Base-by-base conservation (phyloP, 1,140 invertebrate genomes). In the Platorchestia sp. region DNA sequence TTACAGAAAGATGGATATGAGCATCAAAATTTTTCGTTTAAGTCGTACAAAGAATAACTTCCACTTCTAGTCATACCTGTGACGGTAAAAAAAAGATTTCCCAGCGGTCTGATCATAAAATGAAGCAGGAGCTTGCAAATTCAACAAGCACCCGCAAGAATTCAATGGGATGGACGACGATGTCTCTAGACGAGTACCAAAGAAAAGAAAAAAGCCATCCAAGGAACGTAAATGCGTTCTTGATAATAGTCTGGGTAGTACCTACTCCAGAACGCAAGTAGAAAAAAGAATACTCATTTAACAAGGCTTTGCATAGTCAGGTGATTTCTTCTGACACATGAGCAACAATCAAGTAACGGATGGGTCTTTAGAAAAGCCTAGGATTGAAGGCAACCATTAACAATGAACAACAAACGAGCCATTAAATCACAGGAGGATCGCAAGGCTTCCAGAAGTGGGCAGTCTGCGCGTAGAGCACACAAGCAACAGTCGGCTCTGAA, bases 301-400 rank as follows among this genome's bases (percentile, higher is more conserved):
- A 47, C 7, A 93, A 47, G 41, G 91, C 45, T 93, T 93, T 93
- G 91, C 91, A 93, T 93, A 93, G 91, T 93, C 91, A 93, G 91
- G 91, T 93, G 91, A 93, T 93, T 93, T 45, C 91, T 93, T 42
- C 91, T 93, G 91, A 93, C 91, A 41, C 91, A 45, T 93, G 91
- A 93, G 91, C 91, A 93, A 93, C 91, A 93, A 93, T 93, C 10
- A 93, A 47, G 43, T 45, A 93, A 93, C 91, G 91, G 43, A 45
- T 45, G 91, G 91, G 91, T 93, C 91, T 93, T 93, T 45, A 93
- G 91, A 93, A 93, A 93, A 93, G 91, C 91, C 91, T 93, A 93
- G 10, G 22, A 47, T n/a, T 93, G 91, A 93, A 93, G 91, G 91
- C 91, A 93, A 93, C 91, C 45, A 93, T 45, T 93, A 93, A 93